A percentile compares a stretch with the other conserved stretches of the same genome.
Evolutionary conservation across 2,888 invertebrate genomes (phyloP).

Genomic region (Dugesia japonica): DNA sequence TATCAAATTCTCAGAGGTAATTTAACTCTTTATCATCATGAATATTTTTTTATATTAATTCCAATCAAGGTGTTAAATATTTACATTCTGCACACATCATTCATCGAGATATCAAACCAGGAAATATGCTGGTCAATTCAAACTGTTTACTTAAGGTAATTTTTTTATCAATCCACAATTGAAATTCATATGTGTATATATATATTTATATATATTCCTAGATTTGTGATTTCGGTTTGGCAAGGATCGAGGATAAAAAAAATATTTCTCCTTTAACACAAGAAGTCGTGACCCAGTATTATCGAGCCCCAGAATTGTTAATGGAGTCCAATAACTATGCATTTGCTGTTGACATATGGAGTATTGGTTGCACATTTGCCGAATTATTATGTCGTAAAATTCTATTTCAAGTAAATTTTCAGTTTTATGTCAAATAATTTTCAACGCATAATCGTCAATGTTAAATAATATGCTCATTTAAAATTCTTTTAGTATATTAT

Average conservation of each 20-base stretch:
- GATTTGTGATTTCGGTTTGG: constrained; percentile 98
- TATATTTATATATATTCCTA: no score
- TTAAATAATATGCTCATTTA: no score
- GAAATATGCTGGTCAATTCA: constrained; percentile 91
- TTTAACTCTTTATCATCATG: not conserved
- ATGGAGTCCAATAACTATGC: constrained; percentile 96
- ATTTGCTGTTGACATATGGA: constrained; percentile 93
- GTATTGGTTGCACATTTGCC: constrained; percentile 95
- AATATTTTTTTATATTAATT: not conserved
- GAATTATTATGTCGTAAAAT: constrained; percentile 84
- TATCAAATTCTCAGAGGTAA: constrained; percentile 94
- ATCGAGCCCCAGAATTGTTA: constrained; percentile 89
- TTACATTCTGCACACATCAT: constrained; percentile 91
- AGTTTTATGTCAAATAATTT: no score
- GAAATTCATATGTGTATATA: no score
- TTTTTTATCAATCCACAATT: no score
- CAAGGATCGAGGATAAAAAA: constrained; percentile 86
- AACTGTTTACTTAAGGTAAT: constrained; percentile 87
- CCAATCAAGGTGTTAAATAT: constrained; percentile 72
- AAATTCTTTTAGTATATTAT: no score
- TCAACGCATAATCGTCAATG: no score
- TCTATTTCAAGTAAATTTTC: constrained; percentile 67
- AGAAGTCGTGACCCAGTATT: constrained; percentile 98
- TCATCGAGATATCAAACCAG: constrained; percentile 96
- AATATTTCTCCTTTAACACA: constrained; percentile 73